Conservation (phyloP, 2,113 vertebrate genomes). For the Rhabdornis inornatus region DNA sequence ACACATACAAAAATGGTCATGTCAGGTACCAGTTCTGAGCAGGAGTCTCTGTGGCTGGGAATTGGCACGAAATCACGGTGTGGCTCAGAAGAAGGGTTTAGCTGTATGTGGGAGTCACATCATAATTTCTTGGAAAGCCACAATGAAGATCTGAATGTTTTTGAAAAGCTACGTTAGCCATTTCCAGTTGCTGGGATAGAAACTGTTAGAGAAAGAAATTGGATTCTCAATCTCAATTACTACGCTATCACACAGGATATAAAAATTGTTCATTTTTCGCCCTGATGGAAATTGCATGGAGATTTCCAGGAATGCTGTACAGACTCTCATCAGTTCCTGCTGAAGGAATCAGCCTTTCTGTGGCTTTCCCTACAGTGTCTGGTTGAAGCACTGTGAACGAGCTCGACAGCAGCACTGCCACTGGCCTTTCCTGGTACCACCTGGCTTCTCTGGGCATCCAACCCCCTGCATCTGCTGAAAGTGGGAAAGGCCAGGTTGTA, state of each 20-base stretch:
- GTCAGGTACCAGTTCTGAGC: not conserved
- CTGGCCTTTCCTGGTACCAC: not conserved
- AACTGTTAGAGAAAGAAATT: constrained; percentile 57
- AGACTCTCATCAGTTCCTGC: constrained; percentile 13
- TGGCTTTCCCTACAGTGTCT: not conserved
- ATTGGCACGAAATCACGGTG: not conserved
- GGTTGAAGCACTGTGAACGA: not conserved
- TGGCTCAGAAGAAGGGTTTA: constrained; percentile 6
- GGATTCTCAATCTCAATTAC: constrained; percentile 53
- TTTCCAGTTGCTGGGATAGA: constrained; percentile 59
- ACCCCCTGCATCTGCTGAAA: not conserved
- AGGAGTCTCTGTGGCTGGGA: constrained; percentile 20
- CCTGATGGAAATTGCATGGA: constrained; percentile 33
- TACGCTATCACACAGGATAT: constrained; percentile 25
- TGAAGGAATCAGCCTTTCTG: constrained; percentile 28
- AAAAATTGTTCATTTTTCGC: constrained; percentile 54
- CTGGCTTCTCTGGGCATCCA: constrained; percentile 3
- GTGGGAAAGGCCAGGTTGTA: constrained; percentile 37
- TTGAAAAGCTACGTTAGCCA: constrained; percentile 33
- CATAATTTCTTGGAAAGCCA: constrained; percentile 33
- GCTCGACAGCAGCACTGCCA: constrained; percentile 21
- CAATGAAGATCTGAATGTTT: constrained; percentile 7
- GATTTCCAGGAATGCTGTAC: constrained; percentile 57
- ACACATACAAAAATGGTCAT: not conserved
- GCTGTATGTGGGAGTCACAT: not conserved